Percentiles rank a stretch among this genome's conserved stretches.
phyloP scores from a whole-genome alignment of 1,140 invertebrate genomes.

The Meloidogyne hapla region DNA sequence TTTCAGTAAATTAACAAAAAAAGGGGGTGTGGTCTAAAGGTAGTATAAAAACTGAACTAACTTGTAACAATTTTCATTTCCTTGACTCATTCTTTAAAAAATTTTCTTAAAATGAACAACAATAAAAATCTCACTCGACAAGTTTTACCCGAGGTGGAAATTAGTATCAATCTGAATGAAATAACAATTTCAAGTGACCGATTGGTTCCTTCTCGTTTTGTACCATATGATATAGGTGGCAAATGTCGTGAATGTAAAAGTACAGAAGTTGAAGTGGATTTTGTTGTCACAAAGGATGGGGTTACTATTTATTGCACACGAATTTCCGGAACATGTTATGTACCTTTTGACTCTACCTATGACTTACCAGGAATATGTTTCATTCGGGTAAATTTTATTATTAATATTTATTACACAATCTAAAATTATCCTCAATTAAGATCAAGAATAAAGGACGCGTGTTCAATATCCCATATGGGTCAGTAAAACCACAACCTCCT shows the following conservation, averaged over 20 bases:
- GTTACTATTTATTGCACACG: constrained; percentile 1
- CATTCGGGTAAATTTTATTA: no score
- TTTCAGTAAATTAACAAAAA: no score
- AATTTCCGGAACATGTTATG: neutral
- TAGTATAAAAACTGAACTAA: no score
- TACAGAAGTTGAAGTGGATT: neutral
- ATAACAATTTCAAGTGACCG: constrained; percentile 3
- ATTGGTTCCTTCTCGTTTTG: neutral
- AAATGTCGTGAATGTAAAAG: constrained; percentile 10
- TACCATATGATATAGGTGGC: neutral
- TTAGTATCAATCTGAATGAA: no score
- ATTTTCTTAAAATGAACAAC: no score
- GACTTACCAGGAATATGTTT: neutral
- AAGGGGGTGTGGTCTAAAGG: no score
- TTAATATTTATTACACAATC: no score
- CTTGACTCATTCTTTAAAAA: no score
- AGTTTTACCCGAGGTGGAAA: no score
- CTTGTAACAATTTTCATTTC: no score
- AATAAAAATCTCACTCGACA: no score
- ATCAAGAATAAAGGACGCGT: constrained; percentile 1
- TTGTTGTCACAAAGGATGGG: neutral
- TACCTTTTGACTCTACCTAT: neutral
- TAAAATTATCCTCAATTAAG: neutral
- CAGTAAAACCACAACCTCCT: no score
- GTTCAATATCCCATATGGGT: neutral